These are phyloP conservation scores for Anguilla japonica DNA, from an alignment of 2,113 vertebrate genomes.

Conservation along the genomic window DNA sequence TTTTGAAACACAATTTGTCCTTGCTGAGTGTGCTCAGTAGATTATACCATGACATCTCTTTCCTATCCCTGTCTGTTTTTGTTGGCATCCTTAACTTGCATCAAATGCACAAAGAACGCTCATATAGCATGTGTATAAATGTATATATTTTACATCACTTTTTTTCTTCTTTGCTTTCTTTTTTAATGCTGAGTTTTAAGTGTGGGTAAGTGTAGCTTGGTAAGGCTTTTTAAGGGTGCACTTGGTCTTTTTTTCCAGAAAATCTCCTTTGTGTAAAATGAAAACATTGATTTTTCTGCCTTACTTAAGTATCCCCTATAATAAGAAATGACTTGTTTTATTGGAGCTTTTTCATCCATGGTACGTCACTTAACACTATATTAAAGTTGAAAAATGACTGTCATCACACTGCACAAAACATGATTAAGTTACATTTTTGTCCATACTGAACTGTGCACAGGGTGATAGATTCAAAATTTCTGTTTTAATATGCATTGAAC, in stretches of 20 bases:
- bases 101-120: constrained; percentile 42
- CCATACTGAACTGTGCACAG: neutral
- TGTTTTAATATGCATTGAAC: too few species aligned
- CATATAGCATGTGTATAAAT: constrained; percentile 71
- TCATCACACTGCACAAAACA: neutral
- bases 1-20: neutral
- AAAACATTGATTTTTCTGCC: neutral
- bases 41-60: neutral
- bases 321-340: neutral
- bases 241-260: neutral
- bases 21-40: neutral
- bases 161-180: constrained; percentile 52
- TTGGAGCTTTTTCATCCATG: neutral
- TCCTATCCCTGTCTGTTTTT: neutral
- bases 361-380: neutral
- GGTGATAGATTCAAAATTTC: neutral
- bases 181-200: constrained; percentile 43
- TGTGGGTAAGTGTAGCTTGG: constrained; percentile 22
- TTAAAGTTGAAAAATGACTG: neutral
- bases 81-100: constrained; percentile 38
- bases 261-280: neutral
- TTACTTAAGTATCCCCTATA: neutral
- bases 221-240: constrained; percentile 21
- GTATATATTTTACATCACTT: constrained; percentile 67
- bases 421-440: neutral